Base-by-base conservation (phyloP, 1,140 invertebrate species). In the Rhagoletis pomonella region DNA sequence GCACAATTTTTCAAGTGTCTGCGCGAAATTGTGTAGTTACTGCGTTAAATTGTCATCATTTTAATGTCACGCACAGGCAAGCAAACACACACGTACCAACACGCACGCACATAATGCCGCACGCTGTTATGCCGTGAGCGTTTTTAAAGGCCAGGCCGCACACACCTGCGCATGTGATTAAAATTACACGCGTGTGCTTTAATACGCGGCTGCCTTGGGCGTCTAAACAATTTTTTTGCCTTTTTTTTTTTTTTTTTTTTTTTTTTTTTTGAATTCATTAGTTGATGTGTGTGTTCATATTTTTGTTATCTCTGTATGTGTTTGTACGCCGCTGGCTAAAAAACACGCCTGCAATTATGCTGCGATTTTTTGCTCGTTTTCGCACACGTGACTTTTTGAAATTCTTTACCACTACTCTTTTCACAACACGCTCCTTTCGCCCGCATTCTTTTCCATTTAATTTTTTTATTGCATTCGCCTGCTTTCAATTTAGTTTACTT, bases 1-100 rank as follows among this genome's bases (percentile, higher is more conserved):
- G 67, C 67, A 73, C 67, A 47, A 6, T 73, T 73, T 29, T 73
- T 73, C 67, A 73, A 73, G 67, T 73, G 67, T 73, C 67, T 47
- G 67, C 44, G 42, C 67, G 67, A 73, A 73, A 73, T 73, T 73
- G 67, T 42, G 14, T 44, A 29, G 29, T 29, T 29, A 73, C 67
- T 73, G 42, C 67, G 67, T 44, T 73, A 73, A 73, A 73, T 73
- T 73, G 67, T 73, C 67, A 42, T 73, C 42, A 73, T 44, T 73
- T 73, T 73, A 73, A 73, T 73, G 67, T 73, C 67, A 73, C 67
- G 67, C 67, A 17, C 67, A 73, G 67, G 42, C 67, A 73, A 10
- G 67, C 39, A 44, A 19, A 39, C 65, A 19, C 65, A 19, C 65
- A 39, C 65, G 42, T 0, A 39, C 29, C 39, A 42, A 67, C 5